Percentiles rank a stretch among this genome's conserved stretches.
phyloP scores from a whole-genome alignment of 53 echinoderm and acorn worm genomes.

The Echinometra lucunter region DNA sequence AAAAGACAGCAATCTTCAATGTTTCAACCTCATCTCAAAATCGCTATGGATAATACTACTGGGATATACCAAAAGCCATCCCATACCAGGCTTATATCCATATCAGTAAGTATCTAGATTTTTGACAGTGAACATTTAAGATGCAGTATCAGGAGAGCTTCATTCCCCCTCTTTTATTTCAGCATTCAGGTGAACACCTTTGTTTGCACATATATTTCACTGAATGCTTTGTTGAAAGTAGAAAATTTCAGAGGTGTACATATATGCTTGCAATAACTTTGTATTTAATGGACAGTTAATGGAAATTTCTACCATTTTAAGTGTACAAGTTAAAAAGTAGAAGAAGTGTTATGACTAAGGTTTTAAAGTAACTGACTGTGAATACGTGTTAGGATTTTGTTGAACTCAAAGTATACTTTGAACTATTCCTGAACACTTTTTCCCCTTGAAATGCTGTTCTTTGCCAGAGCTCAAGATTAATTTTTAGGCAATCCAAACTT shows the following conservation, averaged over 20 bases:
- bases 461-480: too few species aligned
- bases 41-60: constrained; percentile 40
- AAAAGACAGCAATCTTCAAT: background rate
- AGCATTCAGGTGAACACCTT: background rate
- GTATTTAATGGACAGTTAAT: too few species aligned
- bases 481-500: too few species aligned
- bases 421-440: too few species aligned
- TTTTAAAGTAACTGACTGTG: background rate
- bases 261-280: background rate
- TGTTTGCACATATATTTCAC: background rate
- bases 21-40: constrained; percentile 36
- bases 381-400: too few species aligned
- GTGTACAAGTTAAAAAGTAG: background rate
- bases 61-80: constrained; percentile 1
- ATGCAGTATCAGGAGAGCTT: background rate
- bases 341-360: background rate
- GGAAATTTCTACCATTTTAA: background rate
- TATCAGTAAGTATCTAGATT: constrained; percentile 42
- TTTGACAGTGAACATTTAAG: background rate
- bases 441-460: too few species aligned
- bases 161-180: background rate
- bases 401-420: too few species aligned
- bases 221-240: background rate
- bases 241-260: background rate
- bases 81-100: constrained; percentile 22